Conservation (phyloP, 2,797 vertebrate genomes). For the Orestias chungarensis region DNA sequence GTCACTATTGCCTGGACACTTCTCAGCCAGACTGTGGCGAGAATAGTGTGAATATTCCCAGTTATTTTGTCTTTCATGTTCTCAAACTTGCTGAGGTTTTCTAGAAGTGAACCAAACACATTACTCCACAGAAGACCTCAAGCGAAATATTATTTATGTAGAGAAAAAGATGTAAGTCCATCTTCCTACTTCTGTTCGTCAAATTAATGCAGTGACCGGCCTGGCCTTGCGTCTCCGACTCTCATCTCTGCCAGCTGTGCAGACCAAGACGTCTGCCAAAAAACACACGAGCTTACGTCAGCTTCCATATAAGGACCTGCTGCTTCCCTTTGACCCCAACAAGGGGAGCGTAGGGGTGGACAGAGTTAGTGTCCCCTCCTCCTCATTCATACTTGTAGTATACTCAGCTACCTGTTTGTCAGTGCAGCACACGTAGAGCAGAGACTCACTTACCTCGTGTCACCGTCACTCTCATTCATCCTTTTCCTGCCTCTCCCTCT, state of each 20-base stretch:
- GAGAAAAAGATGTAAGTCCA: slow-evolving; percentile 49
- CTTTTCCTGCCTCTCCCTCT: slow-evolving; percentile 59
- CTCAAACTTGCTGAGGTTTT: slow-evolving; percentile 53
- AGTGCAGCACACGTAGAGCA: slow-evolving; percentile 69
- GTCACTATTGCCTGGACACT: slow-evolving; percentile 58
- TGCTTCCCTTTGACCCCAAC: slow-evolving; percentile 59
- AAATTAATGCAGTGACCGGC: slow-evolving; percentile 51
- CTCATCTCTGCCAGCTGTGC: slow-evolving; percentile 69
- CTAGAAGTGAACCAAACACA: slow-evolving; percentile 27
- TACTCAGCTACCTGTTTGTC: slow-evolving; percentile 74
- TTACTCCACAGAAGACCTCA: slow-evolving; percentile 57
- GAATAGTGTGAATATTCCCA: slow-evolving; percentile 4
- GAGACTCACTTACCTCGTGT: slow-evolving; percentile 58
- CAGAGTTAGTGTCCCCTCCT: slow-evolving; percentile 64
- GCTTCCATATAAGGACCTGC: slow-evolving; percentile 68
- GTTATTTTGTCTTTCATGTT: slow-evolving; percentile 44
- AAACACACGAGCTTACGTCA: slow-evolving; percentile 69
- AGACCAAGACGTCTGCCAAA: slow-evolving; percentile 56
- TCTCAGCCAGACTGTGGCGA: slow-evolving; percentile 63
- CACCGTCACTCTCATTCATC: slow-evolving; percentile 78
- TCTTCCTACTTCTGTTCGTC: slow-evolving; percentile 2
- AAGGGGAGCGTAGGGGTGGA: slow-evolving; percentile 41
- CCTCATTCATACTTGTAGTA: slow-evolving; percentile 73
- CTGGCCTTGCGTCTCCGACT: slow-evolving; percentile 40
- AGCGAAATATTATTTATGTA: slow-evolving; percentile 51